Evolutionary conservation across 2,888 invertebrate genomes (phyloP).

Genomic region (Hirudinaria manillensis): DNA sequence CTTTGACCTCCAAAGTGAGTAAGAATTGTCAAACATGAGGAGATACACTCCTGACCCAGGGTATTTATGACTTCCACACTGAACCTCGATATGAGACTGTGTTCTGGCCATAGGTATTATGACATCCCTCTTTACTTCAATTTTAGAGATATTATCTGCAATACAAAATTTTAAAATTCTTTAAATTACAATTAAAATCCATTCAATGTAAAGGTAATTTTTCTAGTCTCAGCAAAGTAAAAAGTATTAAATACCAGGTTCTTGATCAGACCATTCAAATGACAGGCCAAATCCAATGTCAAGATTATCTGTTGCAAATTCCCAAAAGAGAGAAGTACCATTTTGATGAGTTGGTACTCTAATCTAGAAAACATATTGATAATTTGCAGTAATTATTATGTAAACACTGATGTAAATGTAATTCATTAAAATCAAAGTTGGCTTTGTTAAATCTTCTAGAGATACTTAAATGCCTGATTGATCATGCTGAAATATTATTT

Average conservation of each 20-base stretch:
- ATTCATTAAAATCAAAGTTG: too few relatives aligned
- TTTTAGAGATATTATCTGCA: neutral
- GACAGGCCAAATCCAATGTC: conserved; percentile 86
- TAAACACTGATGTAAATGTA: too few relatives aligned
- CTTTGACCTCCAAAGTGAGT: conserved; percentile 93
- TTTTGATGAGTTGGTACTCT: conserved; percentile 87
- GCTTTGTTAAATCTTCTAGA: too few relatives aligned
- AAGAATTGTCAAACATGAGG: conserved; percentile 93
- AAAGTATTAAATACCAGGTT: neutral
- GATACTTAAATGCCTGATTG: too few relatives aligned
- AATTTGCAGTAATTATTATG: neutral
- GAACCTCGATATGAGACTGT: conserved; percentile 87
- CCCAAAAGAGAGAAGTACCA: conserved; percentile 87
- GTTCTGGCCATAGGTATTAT: conserved; percentile 84
- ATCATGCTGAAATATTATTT: too few relatives aligned
- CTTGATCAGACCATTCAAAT: conserved; percentile 72
- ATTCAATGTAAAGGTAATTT: neutral
- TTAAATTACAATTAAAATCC: neutral
- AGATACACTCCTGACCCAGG: conserved; percentile 91
- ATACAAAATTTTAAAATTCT: too few relatives aligned
- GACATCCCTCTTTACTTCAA: conserved; percentile 58
- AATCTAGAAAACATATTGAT: conserved; percentile 52
- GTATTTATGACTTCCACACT: conserved; percentile 85
- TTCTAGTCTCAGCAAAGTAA: neutral
- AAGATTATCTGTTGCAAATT: conserved; percentile 91